A percentile compares a stretch with the other conserved stretches of the same genome.
Conservation (phyloP, 2,797 vertebrate genomes). For the Vireo griseus region DNA sequence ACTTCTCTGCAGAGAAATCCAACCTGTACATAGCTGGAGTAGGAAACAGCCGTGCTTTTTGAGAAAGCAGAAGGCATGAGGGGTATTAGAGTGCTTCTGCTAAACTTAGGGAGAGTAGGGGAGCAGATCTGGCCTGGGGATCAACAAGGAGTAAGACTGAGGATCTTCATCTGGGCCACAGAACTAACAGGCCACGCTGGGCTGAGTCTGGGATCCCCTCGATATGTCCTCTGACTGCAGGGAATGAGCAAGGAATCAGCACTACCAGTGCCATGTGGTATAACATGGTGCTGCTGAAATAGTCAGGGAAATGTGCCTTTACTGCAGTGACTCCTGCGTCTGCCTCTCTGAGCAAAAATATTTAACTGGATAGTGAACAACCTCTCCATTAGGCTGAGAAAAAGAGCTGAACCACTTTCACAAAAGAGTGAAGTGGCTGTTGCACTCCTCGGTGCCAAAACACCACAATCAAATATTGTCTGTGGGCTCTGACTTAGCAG, state of each 20-base stretch:
- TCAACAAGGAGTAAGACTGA: accelerated
- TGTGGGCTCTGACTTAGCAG: neutral
- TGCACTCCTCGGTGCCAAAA: neutral
- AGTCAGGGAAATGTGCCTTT: neutral
- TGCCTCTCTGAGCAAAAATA: neutral
- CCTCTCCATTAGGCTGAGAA: neutral
- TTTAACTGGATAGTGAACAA: neutral
- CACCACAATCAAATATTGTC: neutral
- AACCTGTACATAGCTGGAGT: neutral
- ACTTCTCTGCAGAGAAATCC: neutral
- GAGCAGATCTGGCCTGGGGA: neutral
- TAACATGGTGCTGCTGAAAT: neutral
- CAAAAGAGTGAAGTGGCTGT: neutral
- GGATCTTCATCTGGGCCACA: neutral
- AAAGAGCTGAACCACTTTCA: neutral
- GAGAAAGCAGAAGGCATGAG: neutral
- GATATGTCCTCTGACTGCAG: neutral
- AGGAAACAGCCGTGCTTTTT: neutral
- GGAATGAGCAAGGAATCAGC: neutral
- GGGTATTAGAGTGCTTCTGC: neutral
- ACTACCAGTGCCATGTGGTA: neutral
- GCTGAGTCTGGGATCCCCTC: neutral
- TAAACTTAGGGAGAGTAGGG: neutral
- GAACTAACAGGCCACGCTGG: neutral
- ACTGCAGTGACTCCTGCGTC: neutral